Base-by-base conservation (phyloP, 2,888 invertebrate species). In the Theretra japonica region DNA sequence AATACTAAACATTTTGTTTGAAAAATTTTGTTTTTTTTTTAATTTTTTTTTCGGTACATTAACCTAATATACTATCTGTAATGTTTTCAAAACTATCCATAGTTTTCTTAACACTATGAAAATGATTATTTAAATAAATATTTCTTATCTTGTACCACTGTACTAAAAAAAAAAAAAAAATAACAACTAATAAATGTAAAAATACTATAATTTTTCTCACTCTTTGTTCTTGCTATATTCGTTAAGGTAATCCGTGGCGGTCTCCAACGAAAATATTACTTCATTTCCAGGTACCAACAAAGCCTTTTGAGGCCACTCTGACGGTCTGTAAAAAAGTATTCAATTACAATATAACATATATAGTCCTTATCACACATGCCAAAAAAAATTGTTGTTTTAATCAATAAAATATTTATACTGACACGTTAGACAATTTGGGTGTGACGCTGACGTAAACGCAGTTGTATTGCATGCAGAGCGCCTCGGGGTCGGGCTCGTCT, bases 221-320 rank as follows among this genome's bases (percentile, higher is more conserved):
- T 85, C 88, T 72, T 88, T 86, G 4, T 83, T 75, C 70, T 88
- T 96, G 82, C 97, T 96, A 78, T 98, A 98, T 90, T 98, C 98
- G 83, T 98, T 98, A 75, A 98, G 96, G 89, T 99, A 99, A 88
- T 99, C 97, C 0, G 99, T 98, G 0, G 99, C 98, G 0, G 99
- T 99, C 93, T 99, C 99, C 85, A 99, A 88, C 0, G 99, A 98
- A 89, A 99, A 99, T 82, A 99, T 96, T 0, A 99, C 97, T 92
- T 98, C 98, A 88, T 99, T 98, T 23, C 99, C 99, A 53, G 99
- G 99, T 58, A 99, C 91, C 73, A 99, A 95, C 19, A 99, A 94
- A 0, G 97, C 96, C 79, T 96, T 97, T 82, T 97, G 97, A 0
- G 99, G 98, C 99, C 99, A 99, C 75, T 97, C 97, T 62, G 94